These are phyloP conservation scores for Pelobates fuscus DNA, from an alignment of 2,113 vertebrate species.

Conservation along the genomic window DNA sequence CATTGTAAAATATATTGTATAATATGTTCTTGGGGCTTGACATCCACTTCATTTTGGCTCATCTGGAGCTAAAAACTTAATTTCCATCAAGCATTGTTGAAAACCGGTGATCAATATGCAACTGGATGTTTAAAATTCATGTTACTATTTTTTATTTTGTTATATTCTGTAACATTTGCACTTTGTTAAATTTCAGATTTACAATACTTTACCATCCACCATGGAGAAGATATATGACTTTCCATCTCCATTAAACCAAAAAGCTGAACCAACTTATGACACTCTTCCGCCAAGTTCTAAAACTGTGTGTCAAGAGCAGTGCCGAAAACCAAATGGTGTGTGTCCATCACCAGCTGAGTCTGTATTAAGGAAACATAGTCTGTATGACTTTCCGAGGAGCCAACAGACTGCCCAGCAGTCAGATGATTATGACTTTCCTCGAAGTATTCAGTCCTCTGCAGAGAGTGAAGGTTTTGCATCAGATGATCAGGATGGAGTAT, in stretches of 20 bases:
- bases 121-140: no score
- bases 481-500: slow-evolving; percentile 75
- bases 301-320: slow-evolving; percentile 62
- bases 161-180: no score
- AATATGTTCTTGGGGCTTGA: no score
- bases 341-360: slow-evolving; percentile 57
- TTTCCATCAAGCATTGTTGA: no score
- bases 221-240: slow-evolving; percentile 84
- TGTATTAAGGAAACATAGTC: slow-evolving; percentile 57
- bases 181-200: slow-evolving; percentile 73
- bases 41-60: no score
- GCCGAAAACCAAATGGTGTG: slow-evolving; percentile 70
- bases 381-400: slow-evolving; percentile 77
- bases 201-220: slow-evolving; percentile 71
- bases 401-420: slow-evolving; percentile 62
- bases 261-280: slow-evolving; percentile 84
- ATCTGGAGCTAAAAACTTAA: no score
- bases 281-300: slow-evolving; percentile 81
- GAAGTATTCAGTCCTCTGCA: slow-evolving; percentile 68
- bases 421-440: slow-evolving; percentile 87
- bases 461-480: slow-evolving; percentile 55
- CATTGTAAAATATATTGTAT: no score
- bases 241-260: slow-evolving; percentile 72
- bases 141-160: no score
- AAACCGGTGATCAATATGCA: no score